Base-by-base conservation (phyloP, 2,888 invertebrate species). In the Coecobrya sp. region DNA sequence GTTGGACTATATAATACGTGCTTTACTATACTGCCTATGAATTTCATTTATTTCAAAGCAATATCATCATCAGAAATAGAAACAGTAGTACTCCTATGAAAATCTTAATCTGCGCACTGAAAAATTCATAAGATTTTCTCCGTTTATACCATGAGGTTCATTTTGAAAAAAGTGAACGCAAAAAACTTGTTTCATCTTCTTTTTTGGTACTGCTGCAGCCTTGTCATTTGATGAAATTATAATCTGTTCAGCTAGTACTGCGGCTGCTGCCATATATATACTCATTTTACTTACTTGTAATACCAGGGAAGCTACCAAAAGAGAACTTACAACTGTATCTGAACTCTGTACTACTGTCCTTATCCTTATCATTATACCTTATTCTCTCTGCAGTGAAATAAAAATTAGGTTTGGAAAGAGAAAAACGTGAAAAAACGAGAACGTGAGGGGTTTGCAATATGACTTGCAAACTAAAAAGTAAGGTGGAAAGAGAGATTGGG, bases 121-220 rank as follows among this genome's bases (percentile, higher is more conserved):
- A 85, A 85, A 65, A 85, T 85, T 85, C 85, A 85, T 85, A 85
- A 65, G 68, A 16, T 85, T 42, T 59, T 10, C 73, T 73, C 36
- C 19, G 27, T 73, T n/a, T 36, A 36, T 42, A 0, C 42, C 36
- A 22, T 25, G 25, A 1, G 19, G 7, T 25, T 65, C 11, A 7
- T 65, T 65, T 65, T 22, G 27, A 65, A 65, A 65, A n/a, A n/a
- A 59, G 19, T n/a, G n/a, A n/a, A n/a, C n/a, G n/a, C 25, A 5
- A 25, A 65, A 65, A 11, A 25, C 65, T 8, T 65, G 65, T 65
- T 22, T 65, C 19, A 3, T 55, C 19, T 55, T 1, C 19, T 55
- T 1, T 1, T n/a, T 0, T n/a, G 13, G 1, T 55, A n/a, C 19
- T 55, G 55, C 55, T 65, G 25, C 65, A 25, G 65, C 0, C 25